Base-by-base conservation (phyloP, 2,888 invertebrate genomes). In the Odontocolon sp. region DNA sequence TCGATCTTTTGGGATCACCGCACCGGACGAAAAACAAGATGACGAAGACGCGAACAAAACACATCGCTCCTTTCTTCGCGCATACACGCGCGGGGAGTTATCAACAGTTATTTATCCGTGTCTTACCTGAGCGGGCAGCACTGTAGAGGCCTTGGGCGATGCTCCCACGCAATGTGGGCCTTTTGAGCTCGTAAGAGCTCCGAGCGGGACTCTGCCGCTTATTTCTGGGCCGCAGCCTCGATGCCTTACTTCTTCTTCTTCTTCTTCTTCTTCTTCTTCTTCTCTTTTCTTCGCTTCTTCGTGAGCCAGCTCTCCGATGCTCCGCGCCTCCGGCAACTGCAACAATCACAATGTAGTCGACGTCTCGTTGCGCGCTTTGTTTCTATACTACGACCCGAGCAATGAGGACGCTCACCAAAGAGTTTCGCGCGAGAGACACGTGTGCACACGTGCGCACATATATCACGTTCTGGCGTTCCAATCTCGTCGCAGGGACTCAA, bases 121-220 rank as follows among this genome's bases (percentile, higher is more conserved):
- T 71, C 70, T 59, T 23, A 42, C 14, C 36, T 50, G 64, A 16
- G 59, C 36, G 50, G 26, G 63, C 23, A 38, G 18, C 47, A 31
- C 36, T 42, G 63, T 64, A 66, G 59, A 61, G 70, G 63, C 79
- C 79, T 77, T 74, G 79, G 76, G 73, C 56, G 63, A 68, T 38
- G 70, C 79, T 81, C 82, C 82, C 81, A 82, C 82, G 80, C 82
- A 80, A 77, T 76, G 77, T 73, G 73, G 68, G 64, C 70, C 78
- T 64, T 59, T 66, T 67, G 61, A 69, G 50, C 74, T 42, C 50
- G 21, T 16, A 33, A 47, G 52, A 66, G 67, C 54, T 61, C 67
- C 45, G 61, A 67, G 72, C 59, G 66, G 59, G 72, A 73, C 67
- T 67, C 73, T 28, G 61, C 40, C 26, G 56, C n/a, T n/a, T 50